Conservation (phyloP, 1,140 invertebrate species). For the Anadara kagoshimensis region DNA sequence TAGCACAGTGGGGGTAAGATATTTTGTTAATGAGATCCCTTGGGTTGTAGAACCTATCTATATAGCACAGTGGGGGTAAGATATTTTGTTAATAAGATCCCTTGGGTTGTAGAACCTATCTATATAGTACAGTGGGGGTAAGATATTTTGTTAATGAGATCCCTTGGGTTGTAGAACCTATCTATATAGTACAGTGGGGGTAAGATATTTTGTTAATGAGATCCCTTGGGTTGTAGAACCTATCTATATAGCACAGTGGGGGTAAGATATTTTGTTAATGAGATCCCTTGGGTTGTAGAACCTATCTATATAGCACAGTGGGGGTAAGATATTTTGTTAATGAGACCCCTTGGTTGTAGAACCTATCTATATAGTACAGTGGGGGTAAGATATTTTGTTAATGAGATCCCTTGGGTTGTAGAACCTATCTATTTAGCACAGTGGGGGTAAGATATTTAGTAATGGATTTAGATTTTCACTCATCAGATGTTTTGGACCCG, state of each 20-base stretch:
- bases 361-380: slow-evolving; percentile 98
- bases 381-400: too few species aligned
- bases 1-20: slow-evolving; percentile 97
- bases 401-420: slow-evolving; percentile 99
- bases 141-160: slow-evolving; percentile 99
- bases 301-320: slow-evolving; percentile 99
- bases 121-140: slow-evolving; percentile 99
- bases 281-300: slow-evolving; percentile 99
- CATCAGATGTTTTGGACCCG: too few species aligned
- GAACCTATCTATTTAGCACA: slow-evolving; percentile 99
- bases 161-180: slow-evolving; percentile 99
- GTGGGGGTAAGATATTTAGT: slow-evolving; percentile 98
- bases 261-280: too few species aligned
- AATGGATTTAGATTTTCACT: too few species aligned
- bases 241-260: slow-evolving; percentile 98
- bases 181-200: slow-evolving; percentile 99
- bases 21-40: slow-evolving; percentile 99
- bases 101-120: slow-evolving; percentile 99
- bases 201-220: slow-evolving; percentile 97
- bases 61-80: slow-evolving; percentile 98
- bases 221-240: slow-evolving; percentile 99
- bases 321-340: too few species aligned
- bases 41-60: slow-evolving; percentile 99
- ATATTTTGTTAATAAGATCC: slow-evolving; percentile 99
- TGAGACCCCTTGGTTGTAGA: slow-evolving; percentile 99